These are phyloP conservation scores for Chaetorhynchus papuensis DNA, from an alignment of 2,113 vertebrate species.

Conservation along the genomic window DNA sequence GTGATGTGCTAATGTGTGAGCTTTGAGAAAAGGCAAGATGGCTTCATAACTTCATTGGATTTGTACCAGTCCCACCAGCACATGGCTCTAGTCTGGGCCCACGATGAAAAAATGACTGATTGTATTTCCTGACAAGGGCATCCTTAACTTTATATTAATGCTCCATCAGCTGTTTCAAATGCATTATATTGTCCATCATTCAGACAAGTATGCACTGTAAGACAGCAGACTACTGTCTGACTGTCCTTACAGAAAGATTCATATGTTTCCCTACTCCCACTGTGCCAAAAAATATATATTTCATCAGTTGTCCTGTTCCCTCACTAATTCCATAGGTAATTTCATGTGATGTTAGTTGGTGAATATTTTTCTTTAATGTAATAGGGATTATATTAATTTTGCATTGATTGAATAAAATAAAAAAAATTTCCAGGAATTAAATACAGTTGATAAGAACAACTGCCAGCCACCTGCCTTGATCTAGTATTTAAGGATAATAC, in stretches of 20 bases:
- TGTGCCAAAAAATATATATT: not conserved
- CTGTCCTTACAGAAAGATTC: not conserved
- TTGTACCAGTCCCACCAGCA: not conserved
- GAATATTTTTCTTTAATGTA: not conserved
- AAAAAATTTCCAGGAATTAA: not conserved
- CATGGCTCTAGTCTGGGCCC: not conserved
- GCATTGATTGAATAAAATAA: not conserved
- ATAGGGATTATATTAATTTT: not conserved
- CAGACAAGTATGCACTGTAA: not conserved
- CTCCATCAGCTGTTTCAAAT: not conserved
- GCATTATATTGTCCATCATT: not conserved
- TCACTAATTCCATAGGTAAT: not conserved
- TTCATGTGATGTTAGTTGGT: not conserved
- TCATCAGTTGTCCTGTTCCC: not conserved
- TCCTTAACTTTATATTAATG: not conserved
- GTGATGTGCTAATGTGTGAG: not conserved
- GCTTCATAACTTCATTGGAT: not conserved
- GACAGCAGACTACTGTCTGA: not conserved
- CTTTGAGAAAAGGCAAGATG: not conserved
- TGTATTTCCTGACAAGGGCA: not conserved
- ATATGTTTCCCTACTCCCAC: not conserved
- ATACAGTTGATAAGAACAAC: not conserved
- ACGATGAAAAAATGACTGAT: not conserved
- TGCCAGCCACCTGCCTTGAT: not conserved
- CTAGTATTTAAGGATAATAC: not conserved